A percentile compares a stretch with the other conserved stretches of the same genome.
phyloP scores from a whole-genome alignment of 2,113 vertebrate genomes.

The Petroica traversi region DNA sequence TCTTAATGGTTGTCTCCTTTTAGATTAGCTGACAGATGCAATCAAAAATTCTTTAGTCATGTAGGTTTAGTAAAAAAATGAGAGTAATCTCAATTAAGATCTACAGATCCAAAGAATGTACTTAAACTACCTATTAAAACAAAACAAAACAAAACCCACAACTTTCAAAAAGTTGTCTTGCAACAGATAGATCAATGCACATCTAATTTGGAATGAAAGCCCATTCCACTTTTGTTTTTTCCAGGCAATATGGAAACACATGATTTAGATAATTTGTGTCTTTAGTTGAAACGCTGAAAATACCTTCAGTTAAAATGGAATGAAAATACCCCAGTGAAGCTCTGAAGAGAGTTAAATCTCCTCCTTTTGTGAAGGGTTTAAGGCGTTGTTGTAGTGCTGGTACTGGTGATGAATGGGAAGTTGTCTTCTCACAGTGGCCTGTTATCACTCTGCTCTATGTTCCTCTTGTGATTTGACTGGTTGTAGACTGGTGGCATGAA shows the following conservation, averaged over 20 bases:
- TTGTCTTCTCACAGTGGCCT: background rate
- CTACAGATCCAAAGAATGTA: background rate
- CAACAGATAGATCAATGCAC: background rate
- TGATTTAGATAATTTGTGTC: background rate
- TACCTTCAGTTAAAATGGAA: background rate
- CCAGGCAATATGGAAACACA: background rate
- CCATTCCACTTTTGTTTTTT: background rate
- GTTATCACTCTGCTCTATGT: background rate
- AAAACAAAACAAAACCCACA: background rate
- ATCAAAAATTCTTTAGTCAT: background rate
- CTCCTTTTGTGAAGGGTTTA: background rate
- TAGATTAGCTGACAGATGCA: background rate
- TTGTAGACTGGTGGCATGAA: background rate
- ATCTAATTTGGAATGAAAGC: background rate
- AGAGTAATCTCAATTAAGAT: background rate
- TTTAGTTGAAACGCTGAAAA: background rate
- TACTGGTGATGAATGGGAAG: background rate
- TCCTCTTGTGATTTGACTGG: background rate
- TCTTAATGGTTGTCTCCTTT: background rate
- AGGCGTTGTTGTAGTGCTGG: rapidly evolving
- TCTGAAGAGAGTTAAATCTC: background rate
- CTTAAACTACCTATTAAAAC: background rate
- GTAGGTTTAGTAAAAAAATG: background rate
- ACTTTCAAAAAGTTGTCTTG: background rate
- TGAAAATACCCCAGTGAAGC: background rate